Conservation (phyloP, 2,888 invertebrate genomes). For the Hypselothyrea guttata region DNA sequence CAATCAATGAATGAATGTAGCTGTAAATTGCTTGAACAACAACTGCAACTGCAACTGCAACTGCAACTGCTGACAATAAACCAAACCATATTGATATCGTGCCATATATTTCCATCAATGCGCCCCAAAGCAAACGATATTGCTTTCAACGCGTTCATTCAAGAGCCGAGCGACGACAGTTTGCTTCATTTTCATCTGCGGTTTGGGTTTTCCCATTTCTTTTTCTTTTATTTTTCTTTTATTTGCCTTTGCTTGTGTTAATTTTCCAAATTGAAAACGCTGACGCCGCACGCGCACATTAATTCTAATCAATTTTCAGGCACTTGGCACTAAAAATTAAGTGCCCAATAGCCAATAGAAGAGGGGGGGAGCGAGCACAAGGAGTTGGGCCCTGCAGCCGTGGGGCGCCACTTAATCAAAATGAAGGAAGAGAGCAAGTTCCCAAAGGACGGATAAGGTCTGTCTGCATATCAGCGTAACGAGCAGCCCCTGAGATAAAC, state of each 20-base stretch:
- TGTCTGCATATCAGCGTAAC: constrained; percentile 5
- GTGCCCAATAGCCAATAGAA: constrained; percentile 29
- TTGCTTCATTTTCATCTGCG: constrained; percentile 2
- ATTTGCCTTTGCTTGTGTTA: no score
- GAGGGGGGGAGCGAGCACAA: constrained; percentile 3
- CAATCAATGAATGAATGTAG: not conserved
- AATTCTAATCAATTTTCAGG: constrained; percentile 71
- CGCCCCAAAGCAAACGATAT: constrained; percentile 11
- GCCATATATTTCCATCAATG: constrained; percentile 41
- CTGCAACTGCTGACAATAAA: constrained; percentile 9
- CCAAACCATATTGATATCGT: constrained; percentile 34
- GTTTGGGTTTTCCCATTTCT: constrained; percentile 1
- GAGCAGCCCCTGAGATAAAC: no score
- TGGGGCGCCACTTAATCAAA: constrained; percentile 65
- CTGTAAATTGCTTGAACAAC: constrained; percentile 25
- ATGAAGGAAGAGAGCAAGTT: constrained; percentile 8
- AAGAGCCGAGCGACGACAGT: constrained; percentile 38
- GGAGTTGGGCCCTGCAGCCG: constrained; percentile 28
- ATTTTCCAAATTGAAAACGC: constrained; percentile 61
- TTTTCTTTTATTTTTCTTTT: constrained; percentile 5
- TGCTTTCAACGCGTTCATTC: constrained; percentile 40
- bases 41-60: constrained; percentile 14
- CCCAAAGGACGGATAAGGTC: constrained; percentile 35
- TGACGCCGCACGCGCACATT: constrained; percentile 58
- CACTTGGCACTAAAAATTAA: constrained; percentile 58